Conservation (phyloP, 2,797 vertebrate genomes). For the Takifugu rubripes region DNA sequence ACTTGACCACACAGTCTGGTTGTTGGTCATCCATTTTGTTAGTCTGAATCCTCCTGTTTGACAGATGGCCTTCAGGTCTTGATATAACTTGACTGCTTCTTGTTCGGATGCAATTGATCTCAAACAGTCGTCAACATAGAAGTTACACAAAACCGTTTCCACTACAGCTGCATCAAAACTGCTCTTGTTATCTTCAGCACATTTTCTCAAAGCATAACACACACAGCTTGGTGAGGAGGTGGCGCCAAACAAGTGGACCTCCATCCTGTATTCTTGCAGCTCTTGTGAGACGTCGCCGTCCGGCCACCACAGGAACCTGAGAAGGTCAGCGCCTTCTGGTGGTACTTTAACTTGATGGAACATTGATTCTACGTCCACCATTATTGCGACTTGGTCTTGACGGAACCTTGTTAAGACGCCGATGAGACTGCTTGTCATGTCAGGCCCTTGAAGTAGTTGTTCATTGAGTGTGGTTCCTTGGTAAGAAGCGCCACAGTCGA, state of each 20-base stretch:
- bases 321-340: not conserved
- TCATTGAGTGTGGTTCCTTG: not conserved
- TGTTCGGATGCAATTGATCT: not conserved
- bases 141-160: not conserved
- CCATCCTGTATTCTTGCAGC: slow-evolving; percentile 4
- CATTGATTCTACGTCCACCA: not conserved
- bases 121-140: slow-evolving; percentile 3
- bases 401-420: not conserved
- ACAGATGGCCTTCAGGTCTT: not conserved
- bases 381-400: not conserved
- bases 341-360: not conserved
- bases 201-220: not conserved
- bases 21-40: too few relatives aligned
- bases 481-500: not conserved
- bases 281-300: not conserved
- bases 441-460: slow-evolving; percentile 2
- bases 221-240: not conserved
- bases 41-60: not conserved
- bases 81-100: not conserved
- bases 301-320: slow-evolving; percentile 6
- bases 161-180: not conserved
- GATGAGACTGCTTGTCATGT: not conserved
- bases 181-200: slow-evolving; percentile 1
- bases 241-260: not conserved
- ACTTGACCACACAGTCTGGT: too few relatives aligned